Evolutionary conservation across 2,797 vertebrate genomes (phyloP).

Genomic region (Spinibarbus caldwelli): DNA sequence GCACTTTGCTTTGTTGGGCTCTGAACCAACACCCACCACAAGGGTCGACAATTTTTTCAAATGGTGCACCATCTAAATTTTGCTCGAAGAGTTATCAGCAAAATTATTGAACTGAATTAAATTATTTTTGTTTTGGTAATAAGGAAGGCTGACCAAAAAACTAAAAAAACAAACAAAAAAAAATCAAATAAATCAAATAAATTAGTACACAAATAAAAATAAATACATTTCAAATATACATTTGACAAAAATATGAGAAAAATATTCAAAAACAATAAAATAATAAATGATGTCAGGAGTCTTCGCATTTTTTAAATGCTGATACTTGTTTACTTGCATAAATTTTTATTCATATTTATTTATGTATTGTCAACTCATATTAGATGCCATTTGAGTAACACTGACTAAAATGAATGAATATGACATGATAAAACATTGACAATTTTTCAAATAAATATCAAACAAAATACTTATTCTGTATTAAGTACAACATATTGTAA

Average conservation of each 20-base stretch:
- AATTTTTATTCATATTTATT: no score
- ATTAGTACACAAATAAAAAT: background rate
- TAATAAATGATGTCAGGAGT: background rate
- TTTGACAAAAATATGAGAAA: background rate
- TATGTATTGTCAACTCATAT: background rate
- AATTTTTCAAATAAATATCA: background rate
- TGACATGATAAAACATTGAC: background rate
- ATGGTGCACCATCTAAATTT: background rate
- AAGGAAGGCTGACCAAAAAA: background rate
- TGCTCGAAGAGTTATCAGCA: background rate
- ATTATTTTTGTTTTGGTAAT: background rate
- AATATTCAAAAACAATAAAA: background rate
- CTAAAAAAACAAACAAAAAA: background rate
- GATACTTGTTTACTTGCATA: background rate
- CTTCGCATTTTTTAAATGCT: background rate
- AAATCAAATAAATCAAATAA: background rate
- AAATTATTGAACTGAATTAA: background rate
- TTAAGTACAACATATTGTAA: background rate
- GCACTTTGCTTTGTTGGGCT: background rate
- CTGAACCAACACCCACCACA: background rate
- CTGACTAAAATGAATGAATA: background rate
- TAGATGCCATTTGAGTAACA: background rate
- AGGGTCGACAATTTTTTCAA: background rate
- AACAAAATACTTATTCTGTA: no score
- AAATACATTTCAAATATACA: background rate